Conservation (phyloP, 2,113 vertebrate genomes). For the Anhinga anhinga region DNA sequence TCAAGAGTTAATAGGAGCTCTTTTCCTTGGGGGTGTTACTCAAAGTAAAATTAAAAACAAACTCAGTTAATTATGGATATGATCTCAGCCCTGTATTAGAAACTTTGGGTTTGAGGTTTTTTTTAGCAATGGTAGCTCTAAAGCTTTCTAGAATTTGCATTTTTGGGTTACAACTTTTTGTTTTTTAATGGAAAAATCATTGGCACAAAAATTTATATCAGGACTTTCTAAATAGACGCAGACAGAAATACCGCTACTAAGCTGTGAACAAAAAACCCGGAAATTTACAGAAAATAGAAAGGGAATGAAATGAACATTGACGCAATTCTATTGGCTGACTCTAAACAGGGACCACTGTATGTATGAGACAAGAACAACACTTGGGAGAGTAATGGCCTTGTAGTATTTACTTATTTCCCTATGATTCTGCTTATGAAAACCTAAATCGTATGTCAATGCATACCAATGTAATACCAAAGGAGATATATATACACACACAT, state of each 20-base stretch:
- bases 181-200: background rate
- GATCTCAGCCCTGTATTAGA: background rate
- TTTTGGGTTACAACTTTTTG: background rate
- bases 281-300: background rate
- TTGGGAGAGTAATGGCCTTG: background rate
- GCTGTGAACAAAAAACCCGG: background rate
- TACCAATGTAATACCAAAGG: background rate
- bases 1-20: background rate
- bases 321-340: background rate
- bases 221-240: background rate
- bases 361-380: background rate
- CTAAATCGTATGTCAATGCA: background rate
- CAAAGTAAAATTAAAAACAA: background rate
- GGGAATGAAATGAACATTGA: background rate
- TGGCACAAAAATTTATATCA: background rate
- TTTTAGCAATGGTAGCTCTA: background rate
- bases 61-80: background rate
- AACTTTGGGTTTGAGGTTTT: background rate
- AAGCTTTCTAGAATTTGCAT: background rate
- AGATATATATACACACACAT: fast-evolving
- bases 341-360: background rate
- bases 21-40: background rate
- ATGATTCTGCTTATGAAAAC: background rate
- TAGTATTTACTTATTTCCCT: background rate
- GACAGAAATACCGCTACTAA: background rate